Evolutionary conservation across 2,888 invertebrate species (phyloP).

Genomic region (Aphodius granarius): DNA sequence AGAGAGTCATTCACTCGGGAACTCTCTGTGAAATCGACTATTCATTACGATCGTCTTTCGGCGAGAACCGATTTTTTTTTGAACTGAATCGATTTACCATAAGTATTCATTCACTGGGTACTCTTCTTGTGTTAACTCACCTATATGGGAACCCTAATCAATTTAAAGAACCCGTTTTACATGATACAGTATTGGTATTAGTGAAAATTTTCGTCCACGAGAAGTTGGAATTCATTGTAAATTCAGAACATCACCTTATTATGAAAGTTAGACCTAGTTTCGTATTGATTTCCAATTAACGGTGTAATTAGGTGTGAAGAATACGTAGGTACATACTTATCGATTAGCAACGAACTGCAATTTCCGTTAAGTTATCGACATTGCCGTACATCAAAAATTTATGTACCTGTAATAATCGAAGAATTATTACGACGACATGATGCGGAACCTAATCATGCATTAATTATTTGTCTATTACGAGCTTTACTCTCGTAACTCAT

Average conservation of each 20-base stretch:
- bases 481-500: neutral
- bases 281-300: neutral
- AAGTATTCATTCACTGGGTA: neutral
- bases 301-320: neutral
- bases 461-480: neutral
- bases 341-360: neutral
- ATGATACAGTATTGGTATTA: too few species aligned
- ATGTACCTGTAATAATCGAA: neutral
- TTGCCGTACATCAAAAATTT: neutral
- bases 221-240: too few species aligned
- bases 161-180: neutral
- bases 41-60: conserved; percentile 6
- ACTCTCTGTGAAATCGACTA: conserved; percentile 4
- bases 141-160: neutral
- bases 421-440: neutral
- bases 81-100: conserved; percentile 6
- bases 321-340: neutral
- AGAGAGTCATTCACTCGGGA: neutral
- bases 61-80: conserved; percentile 7
- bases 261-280: neutral
- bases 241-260: neutral
- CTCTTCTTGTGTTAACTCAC: neutral
- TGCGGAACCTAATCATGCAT: neutral
- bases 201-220: too few species aligned
- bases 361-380: neutral